phyloP scores from a whole-genome alignment of 2,113 vertebrate genomes.

The Tychaedon coryphoeus region DNA sequence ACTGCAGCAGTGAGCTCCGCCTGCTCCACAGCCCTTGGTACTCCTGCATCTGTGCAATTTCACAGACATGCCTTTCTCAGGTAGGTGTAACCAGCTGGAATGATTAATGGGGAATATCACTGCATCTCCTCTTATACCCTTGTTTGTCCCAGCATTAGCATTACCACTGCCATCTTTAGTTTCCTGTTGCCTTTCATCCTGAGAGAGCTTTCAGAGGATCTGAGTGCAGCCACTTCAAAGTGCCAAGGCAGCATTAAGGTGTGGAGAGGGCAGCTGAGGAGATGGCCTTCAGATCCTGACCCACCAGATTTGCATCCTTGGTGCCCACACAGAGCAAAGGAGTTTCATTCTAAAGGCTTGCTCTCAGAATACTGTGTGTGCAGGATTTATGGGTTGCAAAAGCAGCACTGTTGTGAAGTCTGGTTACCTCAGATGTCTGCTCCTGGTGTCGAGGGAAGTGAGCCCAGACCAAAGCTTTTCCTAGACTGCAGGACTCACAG shows the following conservation, averaged over 20 bases:
- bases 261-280: not conserved
- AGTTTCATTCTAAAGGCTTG: not conserved
- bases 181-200: not conserved
- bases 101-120: not conserved
- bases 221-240: slow-evolving; percentile 2
- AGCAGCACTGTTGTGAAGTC: not conserved
- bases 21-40: not conserved
- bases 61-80: not conserved
- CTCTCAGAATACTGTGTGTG: not conserved
- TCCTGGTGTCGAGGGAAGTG: not conserved
- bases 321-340: not conserved
- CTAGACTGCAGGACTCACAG: not conserved
- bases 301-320: not conserved
- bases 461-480: not conserved
- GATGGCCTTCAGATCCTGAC: not conserved
- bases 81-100: not conserved
- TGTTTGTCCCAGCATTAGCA: not conserved
- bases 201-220: not conserved
- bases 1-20: not conserved
- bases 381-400: not conserved
- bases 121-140: not conserved
- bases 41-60: not conserved
- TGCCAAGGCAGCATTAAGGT: not conserved
- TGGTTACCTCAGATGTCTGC: not conserved
- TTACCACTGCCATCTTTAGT: not conserved